phyloP scores from a whole-genome alignment of 2,797 vertebrate species.

The Typhlichthys subterraneus region DNA sequence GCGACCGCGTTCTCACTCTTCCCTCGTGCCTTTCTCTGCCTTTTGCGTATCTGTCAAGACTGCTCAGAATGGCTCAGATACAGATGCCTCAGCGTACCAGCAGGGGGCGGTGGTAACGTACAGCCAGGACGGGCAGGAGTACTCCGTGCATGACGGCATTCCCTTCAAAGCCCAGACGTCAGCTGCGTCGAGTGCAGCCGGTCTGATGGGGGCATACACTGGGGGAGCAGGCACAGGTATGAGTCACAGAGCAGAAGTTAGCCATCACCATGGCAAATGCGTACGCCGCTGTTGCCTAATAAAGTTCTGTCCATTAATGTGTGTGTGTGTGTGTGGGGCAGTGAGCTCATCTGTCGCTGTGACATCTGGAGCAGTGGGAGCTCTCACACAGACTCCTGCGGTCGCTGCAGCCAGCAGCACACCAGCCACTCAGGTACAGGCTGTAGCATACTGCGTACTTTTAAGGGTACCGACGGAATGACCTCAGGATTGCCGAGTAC shows the following conservation, averaged over 20 bases:
- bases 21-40: neutral
- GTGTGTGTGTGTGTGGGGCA: constrained; percentile 20
- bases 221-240: constrained; percentile 71
- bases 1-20: neutral
- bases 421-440: constrained; percentile 65
- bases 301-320: neutral
- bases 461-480: too few species aligned
- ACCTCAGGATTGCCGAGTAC: too few species aligned
- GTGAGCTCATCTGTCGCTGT: constrained; percentile 67
- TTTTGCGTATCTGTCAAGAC: constrained; percentile 56
- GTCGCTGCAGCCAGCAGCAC: constrained; percentile 53
- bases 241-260: constrained; percentile 1
- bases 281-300: neutral
- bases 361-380: constrained; percentile 60
- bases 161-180: constrained; percentile 62
- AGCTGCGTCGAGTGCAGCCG: constrained; percentile 48
- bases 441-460: neutral
- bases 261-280: neutral
- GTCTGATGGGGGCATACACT: constrained; percentile 69
- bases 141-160: constrained; percentile 50
- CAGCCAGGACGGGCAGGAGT: constrained; percentile 63
- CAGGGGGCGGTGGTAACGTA: constrained; percentile 81
- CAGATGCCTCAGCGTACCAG: constrained; percentile 82
- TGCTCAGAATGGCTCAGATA: constrained; percentile 70
- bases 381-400: constrained; percentile 55